phyloP scores from a whole-genome alignment of 2,113 vertebrate genomes.

The Cyphomyrus plagiostoma region DNA sequence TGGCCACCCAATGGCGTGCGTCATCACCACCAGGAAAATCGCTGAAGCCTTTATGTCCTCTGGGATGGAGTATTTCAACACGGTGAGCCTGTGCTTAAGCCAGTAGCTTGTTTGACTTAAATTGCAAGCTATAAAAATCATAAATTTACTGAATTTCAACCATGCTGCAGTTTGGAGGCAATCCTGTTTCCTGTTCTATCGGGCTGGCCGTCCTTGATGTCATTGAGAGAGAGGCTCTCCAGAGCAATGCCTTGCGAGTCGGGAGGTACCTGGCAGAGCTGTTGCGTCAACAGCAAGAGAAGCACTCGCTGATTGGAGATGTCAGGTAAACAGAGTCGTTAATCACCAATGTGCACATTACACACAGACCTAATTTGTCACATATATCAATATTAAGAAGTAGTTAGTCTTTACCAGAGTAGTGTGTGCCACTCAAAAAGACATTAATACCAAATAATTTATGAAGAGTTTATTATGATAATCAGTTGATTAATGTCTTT shows the following conservation, averaged over 20 bases:
- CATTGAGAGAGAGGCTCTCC: conserved; percentile 84
- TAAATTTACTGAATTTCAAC: conserved; percentile 10
- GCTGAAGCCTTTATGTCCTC: conserved; percentile 78
- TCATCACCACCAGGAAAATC: conserved; percentile 83
- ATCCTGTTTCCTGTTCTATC: conserved; percentile 91
- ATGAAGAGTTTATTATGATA: neutral
- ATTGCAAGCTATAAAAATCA: neutral
- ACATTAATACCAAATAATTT: neutral
- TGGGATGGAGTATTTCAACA: conserved; percentile 94
- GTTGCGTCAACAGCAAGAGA: conserved; percentile 72
- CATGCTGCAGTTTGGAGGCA: conserved; percentile 80
- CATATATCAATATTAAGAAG: neutral
- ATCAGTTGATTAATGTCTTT: neutral
- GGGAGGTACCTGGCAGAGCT: conserved; percentile 70
- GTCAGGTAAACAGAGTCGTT: conserved; percentile 60
- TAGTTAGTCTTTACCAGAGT: neutral
- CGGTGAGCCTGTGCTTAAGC: conserved; percentile 54
- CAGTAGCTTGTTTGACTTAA: neutral
- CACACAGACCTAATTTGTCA: neutral
- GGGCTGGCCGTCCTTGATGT: conserved; percentile 83
- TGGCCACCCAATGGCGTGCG: conserved; percentile 93
- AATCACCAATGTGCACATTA: neutral
- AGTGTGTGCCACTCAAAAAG: neutral
- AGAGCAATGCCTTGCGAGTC: conserved; percentile 73
- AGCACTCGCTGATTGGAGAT: conserved; percentile 82